Evolutionary conservation across 2,797 vertebrate species (phyloP).

Genomic region (Pipistrellus kuhlii): DNA sequence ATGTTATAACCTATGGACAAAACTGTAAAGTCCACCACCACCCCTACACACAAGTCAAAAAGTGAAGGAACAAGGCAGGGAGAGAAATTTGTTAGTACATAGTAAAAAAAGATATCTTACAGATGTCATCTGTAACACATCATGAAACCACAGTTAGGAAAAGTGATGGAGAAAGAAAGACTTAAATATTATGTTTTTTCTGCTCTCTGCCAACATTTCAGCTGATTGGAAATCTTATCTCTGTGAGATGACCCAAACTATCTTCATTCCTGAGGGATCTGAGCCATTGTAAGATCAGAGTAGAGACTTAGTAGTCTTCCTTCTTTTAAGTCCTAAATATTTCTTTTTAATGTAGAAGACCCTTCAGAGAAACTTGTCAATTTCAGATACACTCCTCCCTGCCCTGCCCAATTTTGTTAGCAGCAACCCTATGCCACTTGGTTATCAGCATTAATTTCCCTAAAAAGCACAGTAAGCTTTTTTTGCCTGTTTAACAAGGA

Average conservation of each 20-base stretch:
- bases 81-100: not conserved
- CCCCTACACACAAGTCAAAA: not conserved
- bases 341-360: not conserved
- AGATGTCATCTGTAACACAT: not conserved
- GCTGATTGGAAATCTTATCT: not conserved
- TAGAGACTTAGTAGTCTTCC: not conserved
- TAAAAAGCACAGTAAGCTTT: not conserved
- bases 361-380: not conserved
- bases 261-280: not conserved
- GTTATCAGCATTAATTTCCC: not conserved
- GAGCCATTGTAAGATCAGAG: not conserved
- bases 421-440: not conserved
- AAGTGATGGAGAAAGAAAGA: not conserved
- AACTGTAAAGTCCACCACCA: not conserved
- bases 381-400: not conserved
- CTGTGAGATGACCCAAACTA: not conserved
- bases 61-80: not conserved
- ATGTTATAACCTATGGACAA: not conserved
- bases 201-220: not conserved
- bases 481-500: not conserved
- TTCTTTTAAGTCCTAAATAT: not conserved
- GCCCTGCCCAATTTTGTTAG: not conserved
- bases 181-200: not conserved
- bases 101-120: not conserved
- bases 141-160: not conserved